Evolutionary conservation across 2,888 invertebrate species (phyloP).

Genomic region (Nemapogon koenigi): DNA sequence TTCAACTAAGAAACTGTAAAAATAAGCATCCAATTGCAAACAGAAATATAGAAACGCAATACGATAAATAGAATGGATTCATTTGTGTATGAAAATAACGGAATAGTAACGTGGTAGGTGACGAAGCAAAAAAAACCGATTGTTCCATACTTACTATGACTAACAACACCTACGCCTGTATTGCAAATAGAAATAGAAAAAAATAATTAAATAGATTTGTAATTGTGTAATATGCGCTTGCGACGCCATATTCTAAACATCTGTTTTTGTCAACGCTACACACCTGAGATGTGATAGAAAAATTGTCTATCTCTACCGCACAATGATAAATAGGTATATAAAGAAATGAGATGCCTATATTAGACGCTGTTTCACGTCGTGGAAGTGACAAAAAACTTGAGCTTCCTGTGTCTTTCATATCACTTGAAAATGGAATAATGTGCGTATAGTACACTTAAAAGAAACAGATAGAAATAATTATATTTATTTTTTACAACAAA

Average conservation of each 20-base stretch:
- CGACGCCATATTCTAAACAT: slow-evolving; percentile 51
- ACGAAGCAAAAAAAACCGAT: too few relatives aligned
- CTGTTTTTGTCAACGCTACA: slow-evolving; percentile 63
- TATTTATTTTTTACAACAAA: slow-evolving; percentile 1
- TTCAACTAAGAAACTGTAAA: too few relatives aligned
- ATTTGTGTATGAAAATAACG: too few relatives aligned
- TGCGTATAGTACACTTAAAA: slow-evolving; percentile 27
- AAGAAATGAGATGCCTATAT: slow-evolving; percentile 24
- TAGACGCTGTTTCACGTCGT: slow-evolving; percentile 35
- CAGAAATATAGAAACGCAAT: too few relatives aligned
- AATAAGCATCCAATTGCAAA: too few relatives aligned
- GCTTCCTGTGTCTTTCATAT: slow-evolving; percentile 65
- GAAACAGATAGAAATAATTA: slow-evolving; percentile 20
- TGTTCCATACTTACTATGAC: slow-evolving; percentile 14
- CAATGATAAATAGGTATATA: slow-evolving; percentile 5
- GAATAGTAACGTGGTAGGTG: too few relatives aligned
- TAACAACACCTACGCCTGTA: slow-evolving; percentile 7
- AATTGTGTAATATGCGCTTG: slow-evolving; percentile 57
- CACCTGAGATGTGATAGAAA: slow-evolving; percentile 45
- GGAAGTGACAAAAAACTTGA: slow-evolving; percentile 63
- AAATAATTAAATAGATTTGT: slow-evolving; percentile 61
- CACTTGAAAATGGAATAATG: slow-evolving; percentile 61
- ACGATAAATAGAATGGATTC: too few relatives aligned
- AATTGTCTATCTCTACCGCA: slow-evolving; percentile 25
- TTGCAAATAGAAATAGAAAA: slow-evolving; percentile 26